Conservation (phyloP, 2,113 vertebrate species). For the Uria lomvia region DNA sequence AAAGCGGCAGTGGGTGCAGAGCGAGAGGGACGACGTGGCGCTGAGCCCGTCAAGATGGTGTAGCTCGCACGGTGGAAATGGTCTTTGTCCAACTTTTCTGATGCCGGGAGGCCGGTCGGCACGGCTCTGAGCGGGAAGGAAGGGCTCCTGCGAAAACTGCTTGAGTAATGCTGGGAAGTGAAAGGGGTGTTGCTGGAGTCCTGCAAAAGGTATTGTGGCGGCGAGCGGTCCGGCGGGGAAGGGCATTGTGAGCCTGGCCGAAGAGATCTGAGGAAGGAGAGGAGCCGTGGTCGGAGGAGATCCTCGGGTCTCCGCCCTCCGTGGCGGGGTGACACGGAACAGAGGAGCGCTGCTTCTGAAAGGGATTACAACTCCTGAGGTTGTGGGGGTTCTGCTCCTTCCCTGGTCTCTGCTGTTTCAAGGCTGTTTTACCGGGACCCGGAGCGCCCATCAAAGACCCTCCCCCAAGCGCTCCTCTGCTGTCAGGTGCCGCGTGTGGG, state of each 20-base stretch:
- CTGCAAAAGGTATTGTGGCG: slow-evolving; percentile 3
- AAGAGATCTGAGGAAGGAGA: not conserved
- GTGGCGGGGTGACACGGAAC: not conserved
- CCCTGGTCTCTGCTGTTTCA: not conserved
- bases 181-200: not conserved
- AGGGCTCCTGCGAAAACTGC: not conserved
- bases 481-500: not conserved
- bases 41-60: not conserved
- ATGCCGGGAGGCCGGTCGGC: not conserved
- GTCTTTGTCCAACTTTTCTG: slow-evolving; percentile 45
- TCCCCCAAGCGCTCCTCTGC: not conserved
- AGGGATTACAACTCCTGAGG: not conserved
- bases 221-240: not conserved
- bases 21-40: not conserved
- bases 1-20: not conserved
- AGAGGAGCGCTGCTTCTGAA: not conserved
- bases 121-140: not conserved
- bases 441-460: not conserved
- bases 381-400: not conserved
- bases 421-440: not conserved
- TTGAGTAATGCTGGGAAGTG: not conserved
- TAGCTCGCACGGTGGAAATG: not conserved
- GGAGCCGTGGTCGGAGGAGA: not conserved
- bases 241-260: not conserved
- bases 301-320: not conserved